A percentile compares a stretch with the other conserved stretches of the same genome.
These are phyloP conservation scores for Bubo blakistoni DNA, from an alignment of 2,113 vertebrate genomes.

Conservation along the genomic window DNA sequence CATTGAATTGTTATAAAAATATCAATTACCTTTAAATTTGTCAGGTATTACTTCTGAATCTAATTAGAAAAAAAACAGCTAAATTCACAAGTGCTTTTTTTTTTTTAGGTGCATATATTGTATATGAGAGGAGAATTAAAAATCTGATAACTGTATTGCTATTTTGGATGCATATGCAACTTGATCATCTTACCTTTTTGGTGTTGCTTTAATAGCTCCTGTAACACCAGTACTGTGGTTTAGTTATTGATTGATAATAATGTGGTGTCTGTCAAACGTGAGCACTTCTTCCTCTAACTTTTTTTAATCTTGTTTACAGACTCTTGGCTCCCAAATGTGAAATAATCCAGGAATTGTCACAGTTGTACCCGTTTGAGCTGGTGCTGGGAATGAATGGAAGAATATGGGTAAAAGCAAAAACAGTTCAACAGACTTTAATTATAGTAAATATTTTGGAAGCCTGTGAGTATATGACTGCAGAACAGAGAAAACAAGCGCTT, in stretches of 20 bases:
- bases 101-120: neutral
- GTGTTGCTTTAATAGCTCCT: neutral
- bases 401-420: slow-evolving; percentile 88
- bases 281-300: neutral
- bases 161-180: neutral
- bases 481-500: slow-evolving; percentile 84
- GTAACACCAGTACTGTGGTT: neutral
- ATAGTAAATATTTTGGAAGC: slow-evolving; percentile 90
- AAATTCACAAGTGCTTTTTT: neutral
- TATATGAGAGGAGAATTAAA: neutral
- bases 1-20: neutral
- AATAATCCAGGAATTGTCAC: slow-evolving; percentile 84
- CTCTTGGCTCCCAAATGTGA: slow-evolving; percentile 85
- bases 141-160: neutral
- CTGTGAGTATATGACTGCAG: slow-evolving; percentile 86
- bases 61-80: neutral
- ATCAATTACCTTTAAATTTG: neutral
- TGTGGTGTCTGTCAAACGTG: neutral
- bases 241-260: neutral
- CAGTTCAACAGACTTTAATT: slow-evolving; percentile 87
- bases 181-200: neutral
- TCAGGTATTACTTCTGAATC: neutral
- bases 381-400: slow-evolving; percentile 93
- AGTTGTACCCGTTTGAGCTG: slow-evolving; percentile 87
- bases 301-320: slow-evolving; percentile 61